phyloP scores from a whole-genome alignment of 2,888 invertebrate species.

The Carpatolechia fugitivella region DNA sequence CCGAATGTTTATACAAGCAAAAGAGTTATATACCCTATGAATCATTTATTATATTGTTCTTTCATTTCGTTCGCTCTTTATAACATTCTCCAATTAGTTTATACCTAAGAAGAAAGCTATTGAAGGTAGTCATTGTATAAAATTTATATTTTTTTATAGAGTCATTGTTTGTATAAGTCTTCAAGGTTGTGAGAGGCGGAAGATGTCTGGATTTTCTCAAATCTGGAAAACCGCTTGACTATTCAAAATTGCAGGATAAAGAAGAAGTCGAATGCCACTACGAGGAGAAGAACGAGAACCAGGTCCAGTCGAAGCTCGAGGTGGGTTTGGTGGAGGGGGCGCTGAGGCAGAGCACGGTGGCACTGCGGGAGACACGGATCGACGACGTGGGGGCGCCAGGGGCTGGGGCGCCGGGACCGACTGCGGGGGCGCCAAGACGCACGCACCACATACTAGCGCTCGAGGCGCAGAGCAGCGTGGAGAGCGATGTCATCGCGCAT shows the following conservation, averaged over 20 bases:
- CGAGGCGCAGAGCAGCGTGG: slow-evolving; percentile 75
- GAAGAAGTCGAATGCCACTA: slow-evolving; percentile 73
- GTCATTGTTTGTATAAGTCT: no score
- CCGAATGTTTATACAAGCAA: background rate
- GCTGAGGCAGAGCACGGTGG: slow-evolving; percentile 37
- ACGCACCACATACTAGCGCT: slow-evolving; percentile 69
- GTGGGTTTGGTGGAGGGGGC: slow-evolving; percentile 58
- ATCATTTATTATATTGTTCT: slow-evolving; percentile 1
- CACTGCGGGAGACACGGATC: slow-evolving; percentile 82
- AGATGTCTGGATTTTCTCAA: no score
- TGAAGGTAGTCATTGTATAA: background rate
- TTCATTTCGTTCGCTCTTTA: background rate
- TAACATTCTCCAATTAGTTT: background rate
- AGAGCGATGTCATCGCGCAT: slow-evolving; percentile 82
- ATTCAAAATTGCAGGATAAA: slow-evolving; percentile 51
- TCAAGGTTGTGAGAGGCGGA: no score
- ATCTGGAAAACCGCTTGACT: background rate
- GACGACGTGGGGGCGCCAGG: slow-evolving; percentile 58
- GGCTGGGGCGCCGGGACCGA: background rate
- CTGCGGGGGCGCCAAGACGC: slow-evolving; percentile 52
- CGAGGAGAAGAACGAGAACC: slow-evolving; percentile 73
- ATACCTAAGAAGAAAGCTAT: background rate
- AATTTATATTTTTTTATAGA: background rate
- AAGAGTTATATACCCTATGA: background rate
- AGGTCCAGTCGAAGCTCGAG: slow-evolving; percentile 48